A percentile compares a stretch with the other conserved stretches of the same genome.
Conservation (phyloP, 1,140 invertebrate genomes). For the Magallana ariakensis region DNA sequence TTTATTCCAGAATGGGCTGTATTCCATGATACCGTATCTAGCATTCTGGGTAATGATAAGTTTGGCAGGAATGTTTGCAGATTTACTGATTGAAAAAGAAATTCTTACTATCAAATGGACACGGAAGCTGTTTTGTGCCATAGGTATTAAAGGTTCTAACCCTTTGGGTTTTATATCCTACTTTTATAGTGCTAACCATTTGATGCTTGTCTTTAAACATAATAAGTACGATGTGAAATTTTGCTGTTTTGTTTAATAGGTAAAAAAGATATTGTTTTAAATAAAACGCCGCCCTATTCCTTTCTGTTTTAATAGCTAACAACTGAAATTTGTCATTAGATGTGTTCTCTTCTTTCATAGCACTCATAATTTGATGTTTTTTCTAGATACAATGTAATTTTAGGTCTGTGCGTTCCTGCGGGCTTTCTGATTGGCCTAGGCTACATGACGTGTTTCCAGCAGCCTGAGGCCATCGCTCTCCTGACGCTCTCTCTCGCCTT, state of each 20-base stretch:
- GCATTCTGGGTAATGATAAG: slow-evolving; percentile 91
- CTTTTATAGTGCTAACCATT: too few species aligned
- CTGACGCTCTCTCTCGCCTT: slow-evolving; percentile 70
- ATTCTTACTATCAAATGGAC: slow-evolving; percentile 82
- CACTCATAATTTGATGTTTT: neutral
- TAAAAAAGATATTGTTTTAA: too few species aligned
- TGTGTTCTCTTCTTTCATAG: neutral
- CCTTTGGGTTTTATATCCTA: too few species aligned
- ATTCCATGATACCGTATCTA: slow-evolving; percentile 93
- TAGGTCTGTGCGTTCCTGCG: slow-evolving; percentile 70
- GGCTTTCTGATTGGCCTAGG: slow-evolving; percentile 68
- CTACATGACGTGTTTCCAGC: slow-evolving; percentile 70
- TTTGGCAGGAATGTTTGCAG: slow-evolving; percentile 88
- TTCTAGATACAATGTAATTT: neutral
- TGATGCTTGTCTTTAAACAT: too few species aligned
- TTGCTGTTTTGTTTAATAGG: too few species aligned
- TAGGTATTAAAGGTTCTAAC: slow-evolving; percentile 55
- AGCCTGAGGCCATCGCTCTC: slow-evolving; percentile 67
- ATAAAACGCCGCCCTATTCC: too few species aligned
- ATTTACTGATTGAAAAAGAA: slow-evolving; percentile 85
- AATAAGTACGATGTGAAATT: neutral
- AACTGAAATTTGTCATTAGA: too few species aligned
- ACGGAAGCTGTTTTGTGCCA: slow-evolving; percentile 81
- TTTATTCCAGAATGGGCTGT: slow-evolving; percentile 87
- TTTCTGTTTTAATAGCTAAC: too few species aligned